Conservation (phyloP, 2,888 invertebrate species). For the Girardia tigrina region DNA sequence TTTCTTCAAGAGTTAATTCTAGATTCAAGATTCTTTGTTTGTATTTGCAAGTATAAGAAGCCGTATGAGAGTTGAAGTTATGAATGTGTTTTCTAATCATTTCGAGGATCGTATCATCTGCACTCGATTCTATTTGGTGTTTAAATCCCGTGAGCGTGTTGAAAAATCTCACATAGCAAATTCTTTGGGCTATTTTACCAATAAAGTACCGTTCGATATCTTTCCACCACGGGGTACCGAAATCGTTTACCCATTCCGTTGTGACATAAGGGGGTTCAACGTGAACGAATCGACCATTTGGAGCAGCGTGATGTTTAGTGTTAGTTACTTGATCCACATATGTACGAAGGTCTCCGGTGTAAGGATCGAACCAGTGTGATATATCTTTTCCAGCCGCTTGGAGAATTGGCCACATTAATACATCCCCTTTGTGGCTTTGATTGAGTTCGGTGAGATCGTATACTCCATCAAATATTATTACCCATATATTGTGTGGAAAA, state of each 20-base stretch:
- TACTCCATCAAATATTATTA: not conserved
- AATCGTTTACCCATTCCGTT: conserved; percentile 58
- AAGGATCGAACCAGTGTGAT: conserved; percentile 64
- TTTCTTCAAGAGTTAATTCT: conserved; percentile 57
- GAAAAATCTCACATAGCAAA: conserved; percentile 61
- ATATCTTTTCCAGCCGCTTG: conserved; percentile 71
- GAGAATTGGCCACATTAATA: conserved; percentile 56
- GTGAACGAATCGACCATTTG: conserved; percentile 57
- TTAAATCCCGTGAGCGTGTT: conserved; percentile 60
- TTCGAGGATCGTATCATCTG: conserved; percentile 65
- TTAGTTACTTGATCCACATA: conserved; percentile 54
- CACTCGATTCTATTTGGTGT: conserved; percentile 58
- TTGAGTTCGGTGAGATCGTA: not conserved
- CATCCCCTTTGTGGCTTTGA: conserved; percentile 43
- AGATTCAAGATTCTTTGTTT: conserved; percentile 54
- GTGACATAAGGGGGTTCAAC: conserved; percentile 55
- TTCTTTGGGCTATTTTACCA: conserved; percentile 60
- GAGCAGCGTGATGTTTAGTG: conserved; percentile 55
- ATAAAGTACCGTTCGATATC: conserved; percentile 57
- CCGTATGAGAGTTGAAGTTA: conserved; percentile 62
- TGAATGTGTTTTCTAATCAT: conserved; percentile 59
- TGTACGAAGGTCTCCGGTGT: conserved; percentile 46
- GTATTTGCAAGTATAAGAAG: conserved; percentile 64
- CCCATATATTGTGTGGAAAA: not conserved
- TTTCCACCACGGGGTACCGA: conserved; percentile 62